Evolutionary conservation across 2,888 invertebrate species (phyloP), one percentile per base, ranked within the genome.

Genomic region (Eremobia ochroleuca): DNA sequence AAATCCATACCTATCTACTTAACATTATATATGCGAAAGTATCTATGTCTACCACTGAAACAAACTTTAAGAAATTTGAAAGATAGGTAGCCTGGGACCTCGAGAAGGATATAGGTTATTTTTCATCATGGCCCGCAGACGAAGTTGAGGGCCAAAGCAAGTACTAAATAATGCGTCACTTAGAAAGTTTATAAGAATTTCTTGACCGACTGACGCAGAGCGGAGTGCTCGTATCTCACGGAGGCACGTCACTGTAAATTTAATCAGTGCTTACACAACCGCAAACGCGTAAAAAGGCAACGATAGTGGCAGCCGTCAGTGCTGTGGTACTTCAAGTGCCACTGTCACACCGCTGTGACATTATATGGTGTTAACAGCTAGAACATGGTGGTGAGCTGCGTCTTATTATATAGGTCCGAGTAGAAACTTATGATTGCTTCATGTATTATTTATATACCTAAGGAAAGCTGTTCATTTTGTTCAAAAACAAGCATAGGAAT

Each of bases 331-430:
- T 52, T n/a, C 2, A n/a, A 21, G 52, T n/a, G 52, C 15, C 25
- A 4, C 58, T n/a, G 70, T 81, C 25, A 85, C 85, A 81, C 85
- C 85, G 81, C 18, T 2, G 1, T 55, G 62, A 73, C 40, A 49
- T 3, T 6, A 13, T 13, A 13, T 40, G 40, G 8, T 9, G 18
- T 6, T 11, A 6, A 3, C n/a, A n/a, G n/a, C 9, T 37, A 18
- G n/a, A 49, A 37, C 13, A 18, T 43, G 1, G 8, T 40, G n/a
- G 25, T 25, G 1, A 43, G 0, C 28, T 11, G 13, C 3, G 25
- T 21, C 9, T 58, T 28, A 52, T 34, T 18, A 28, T 34, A 11
- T 34, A 3, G n/a, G n/a, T n/a, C n/a, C n/a, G 18, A 4, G 21
- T 69, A 15, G 15, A 37, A 52, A 11, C n/a, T 67, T 6, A 66